Conservation (phyloP, 1,140 invertebrate species). For the Pseudomyrmex gracilis region DNA sequence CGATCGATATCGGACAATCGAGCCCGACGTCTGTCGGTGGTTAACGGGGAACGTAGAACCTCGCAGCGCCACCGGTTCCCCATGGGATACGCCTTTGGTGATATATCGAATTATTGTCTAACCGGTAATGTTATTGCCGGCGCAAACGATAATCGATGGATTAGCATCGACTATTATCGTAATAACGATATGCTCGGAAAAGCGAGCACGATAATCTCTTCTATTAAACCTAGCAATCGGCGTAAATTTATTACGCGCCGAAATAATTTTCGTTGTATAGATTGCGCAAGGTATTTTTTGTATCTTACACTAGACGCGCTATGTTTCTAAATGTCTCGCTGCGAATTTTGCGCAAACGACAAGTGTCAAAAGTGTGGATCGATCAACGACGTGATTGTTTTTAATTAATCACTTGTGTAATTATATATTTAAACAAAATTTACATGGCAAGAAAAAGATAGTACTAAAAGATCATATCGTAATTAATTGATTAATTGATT, state of each 20-base stretch:
- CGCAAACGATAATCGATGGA: constrained; percentile 74
- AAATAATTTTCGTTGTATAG: too few species aligned
- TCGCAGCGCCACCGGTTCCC: constrained; percentile 45
- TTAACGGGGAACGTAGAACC: constrained; percentile 64
- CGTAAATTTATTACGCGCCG: neutral
- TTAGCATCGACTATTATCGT: constrained; percentile 71
- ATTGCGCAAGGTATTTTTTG: too few species aligned
- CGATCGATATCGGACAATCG: constrained; percentile 74
- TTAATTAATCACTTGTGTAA: too few species aligned
- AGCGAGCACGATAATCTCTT: constrained; percentile 37
- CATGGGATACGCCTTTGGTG: constrained; percentile 63
- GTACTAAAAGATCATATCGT: too few species aligned
- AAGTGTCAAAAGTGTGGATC: too few species aligned
- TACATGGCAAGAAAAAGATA: too few species aligned
- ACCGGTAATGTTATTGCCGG: constrained; percentile 73
- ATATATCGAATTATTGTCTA: constrained; percentile 76
- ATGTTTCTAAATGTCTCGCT: too few species aligned
- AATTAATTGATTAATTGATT: too few species aligned
- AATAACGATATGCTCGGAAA: constrained; percentile 62
- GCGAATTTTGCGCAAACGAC: too few species aligned
- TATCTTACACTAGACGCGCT: too few species aligned
- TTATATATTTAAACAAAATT: too few species aligned
- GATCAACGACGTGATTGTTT: too few species aligned
- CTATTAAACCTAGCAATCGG: neutral
- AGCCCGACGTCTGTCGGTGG: constrained; percentile 70